Base-by-base conservation (phyloP, 2,113 vertebrate species). In the Macquaria ambigua region DNA sequence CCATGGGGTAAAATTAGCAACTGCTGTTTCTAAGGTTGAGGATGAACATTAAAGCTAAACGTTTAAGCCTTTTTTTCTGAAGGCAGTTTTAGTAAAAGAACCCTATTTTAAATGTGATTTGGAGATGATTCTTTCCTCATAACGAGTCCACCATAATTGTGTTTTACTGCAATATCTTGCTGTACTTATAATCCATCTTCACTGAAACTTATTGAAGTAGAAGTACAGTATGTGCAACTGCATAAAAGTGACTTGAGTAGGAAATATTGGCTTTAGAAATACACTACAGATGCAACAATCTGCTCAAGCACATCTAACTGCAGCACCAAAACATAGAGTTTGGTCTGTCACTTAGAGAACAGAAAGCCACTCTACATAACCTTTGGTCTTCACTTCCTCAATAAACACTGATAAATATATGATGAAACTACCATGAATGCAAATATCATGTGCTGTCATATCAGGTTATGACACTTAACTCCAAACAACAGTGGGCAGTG, bases 321-420 rank as follows among this genome's bases (percentile, higher is more conserved):
- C 7, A 23, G n/a, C 55, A 64, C 0, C 25, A 50, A 87, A 69
- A 74, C 53, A 67, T 16, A 68, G 5, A 14, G 58, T 7, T 16
- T 62, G 8, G 31, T 86, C 11, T 55, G 59, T 64, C 16, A 63
- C 25, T n/a, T 28, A 9, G 14, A 70, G 55, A 61, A 62, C 48
- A 46, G 58, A 80, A 75, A 63, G 34, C 28, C 14, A 2, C 21
- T 20, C 20, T 28, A 5, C 46, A 31, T 18, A 62, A 69, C 16
- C 28, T 77, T 75, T 46, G 8, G 52, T 59, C 46, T 79, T 63
- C 16, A 67, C 83, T 87, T 86, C 90, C 84, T 74, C 79, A 79
- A 74, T 73, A 83, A 86, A 77, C 8, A 64, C 55, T 85, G 72
- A 84, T 86, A 74, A 87, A 82, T 16, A 83, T 56, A 34, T 34